These are phyloP conservation scores for Synaphobranchus kaupii DNA, from an alignment of 2,797 vertebrate species.

Conservation along the genomic window DNA sequence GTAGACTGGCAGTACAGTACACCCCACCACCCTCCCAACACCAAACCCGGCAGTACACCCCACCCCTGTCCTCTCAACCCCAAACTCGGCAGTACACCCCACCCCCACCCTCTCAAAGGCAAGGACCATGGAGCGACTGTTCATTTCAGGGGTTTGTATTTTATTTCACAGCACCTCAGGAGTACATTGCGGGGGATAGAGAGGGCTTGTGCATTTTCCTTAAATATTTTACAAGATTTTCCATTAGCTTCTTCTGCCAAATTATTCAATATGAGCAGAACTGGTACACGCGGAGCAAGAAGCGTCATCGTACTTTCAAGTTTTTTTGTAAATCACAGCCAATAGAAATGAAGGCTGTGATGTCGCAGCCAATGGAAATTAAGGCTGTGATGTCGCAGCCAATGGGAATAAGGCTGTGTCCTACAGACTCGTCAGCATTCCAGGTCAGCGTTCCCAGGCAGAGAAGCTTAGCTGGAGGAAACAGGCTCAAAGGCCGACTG, in stretches of 20 bases:
- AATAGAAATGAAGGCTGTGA: too few relatives aligned
- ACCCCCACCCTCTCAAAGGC: too few relatives aligned
- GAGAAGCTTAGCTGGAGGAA: neutral
- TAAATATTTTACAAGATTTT: neutral
- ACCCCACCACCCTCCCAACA: too few relatives aligned
- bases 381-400: neutral
- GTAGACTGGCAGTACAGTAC: too few relatives aligned
- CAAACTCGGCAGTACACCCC: too few relatives aligned
- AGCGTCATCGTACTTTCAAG: neutral
- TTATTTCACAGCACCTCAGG: too few relatives aligned
- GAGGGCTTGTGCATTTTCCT: neutral
- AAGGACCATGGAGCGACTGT: too few relatives aligned
- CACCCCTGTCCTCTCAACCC: too few relatives aligned
- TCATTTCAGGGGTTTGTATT: too few relatives aligned
- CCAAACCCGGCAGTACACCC: too few relatives aligned
- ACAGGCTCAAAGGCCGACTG: neutral
- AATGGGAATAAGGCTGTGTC: neutral
- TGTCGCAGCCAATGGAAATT: neutral
- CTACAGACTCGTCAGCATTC: neutral
- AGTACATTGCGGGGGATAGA: neutral
- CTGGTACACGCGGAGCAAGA: neutral
- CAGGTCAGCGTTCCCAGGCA: too few relatives aligned
- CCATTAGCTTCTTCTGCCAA: neutral
- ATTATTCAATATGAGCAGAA: neutral
- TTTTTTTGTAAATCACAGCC: neutral